Conservation (phyloP, 2,888 invertebrate genomes). For the Tachina grossa region DNA sequence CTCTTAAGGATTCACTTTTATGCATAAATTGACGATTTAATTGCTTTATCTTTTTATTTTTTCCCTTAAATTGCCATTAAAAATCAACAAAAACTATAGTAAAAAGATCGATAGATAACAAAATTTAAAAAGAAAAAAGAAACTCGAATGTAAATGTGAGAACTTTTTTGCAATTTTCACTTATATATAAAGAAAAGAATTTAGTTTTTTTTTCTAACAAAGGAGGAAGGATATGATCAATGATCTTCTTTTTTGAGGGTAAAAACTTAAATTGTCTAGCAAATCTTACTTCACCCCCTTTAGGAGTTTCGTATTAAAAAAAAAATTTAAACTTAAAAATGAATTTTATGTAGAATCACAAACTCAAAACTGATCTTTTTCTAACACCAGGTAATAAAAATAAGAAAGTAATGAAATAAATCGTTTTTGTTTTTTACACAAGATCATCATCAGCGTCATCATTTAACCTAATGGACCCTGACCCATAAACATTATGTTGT, state of each 20-base stretch:
- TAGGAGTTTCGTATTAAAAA: slow-evolving; percentile 52
- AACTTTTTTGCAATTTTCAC: slow-evolving; percentile 39
- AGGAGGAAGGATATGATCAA: slow-evolving; percentile 56
- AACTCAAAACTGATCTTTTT: slow-evolving; percentile 38
- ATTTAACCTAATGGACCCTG: slow-evolving; percentile 81
- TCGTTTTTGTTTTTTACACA: slow-evolving; percentile 50
- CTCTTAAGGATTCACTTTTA: slow-evolving; percentile 27
- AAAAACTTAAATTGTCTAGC: slow-evolving; percentile 22
- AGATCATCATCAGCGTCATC: slow-evolving; percentile 74
- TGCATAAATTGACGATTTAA: slow-evolving; percentile 56
- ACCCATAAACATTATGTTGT: slow-evolving; percentile 72
- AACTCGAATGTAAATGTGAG: slow-evolving; percentile 64
- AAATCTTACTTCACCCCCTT: slow-evolving; percentile 45
- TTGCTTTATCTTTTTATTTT: slow-evolving; percentile 45
- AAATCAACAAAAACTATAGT: slow-evolving; percentile 48
- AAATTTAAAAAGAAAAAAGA: slow-evolving; percentile 36
- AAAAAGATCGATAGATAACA: slow-evolving; percentile 2
- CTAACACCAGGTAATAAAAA: slow-evolving; percentile 53
- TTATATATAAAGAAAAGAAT: slow-evolving; percentile 23
- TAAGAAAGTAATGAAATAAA: slow-evolving; percentile 30
- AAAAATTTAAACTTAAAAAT: slow-evolving; percentile 37
- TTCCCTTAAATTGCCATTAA: slow-evolving; percentile 8
- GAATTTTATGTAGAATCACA: slow-evolving; percentile 14
- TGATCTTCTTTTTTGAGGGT: slow-evolving; percentile 26
- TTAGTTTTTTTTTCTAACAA: slow-evolving; percentile 37